A percentile compares a stretch with the other conserved stretches of the same genome.
These are phyloP conservation scores for Eueides isabella DNA, from an alignment of 1,140 invertebrate species.

Conservation along the genomic window DNA sequence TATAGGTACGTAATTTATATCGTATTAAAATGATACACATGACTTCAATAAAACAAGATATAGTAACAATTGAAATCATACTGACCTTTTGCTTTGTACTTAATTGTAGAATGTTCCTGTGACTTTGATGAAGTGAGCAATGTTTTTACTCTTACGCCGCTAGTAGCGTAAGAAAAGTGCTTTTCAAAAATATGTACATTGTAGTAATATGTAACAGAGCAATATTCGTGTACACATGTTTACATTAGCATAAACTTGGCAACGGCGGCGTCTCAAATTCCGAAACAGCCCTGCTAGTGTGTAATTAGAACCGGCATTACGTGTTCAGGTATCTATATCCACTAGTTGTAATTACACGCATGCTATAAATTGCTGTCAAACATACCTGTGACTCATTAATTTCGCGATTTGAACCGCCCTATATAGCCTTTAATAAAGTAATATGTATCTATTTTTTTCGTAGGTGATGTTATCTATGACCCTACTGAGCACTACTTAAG, in stretches of 20 bases:
- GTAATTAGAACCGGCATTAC: slow-evolving; percentile 34
- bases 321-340: slow-evolving; percentile 16
- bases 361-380: not conserved
- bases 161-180: too few species aligned
- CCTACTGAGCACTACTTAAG: too few species aligned
- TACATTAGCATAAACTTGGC: slow-evolving; percentile 25
- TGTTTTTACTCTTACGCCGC: too few species aligned
- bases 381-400: not conserved
- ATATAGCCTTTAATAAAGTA: not conserved
- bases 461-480: too few species aligned
- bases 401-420: not conserved
- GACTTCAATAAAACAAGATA: not conserved
- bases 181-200: not conserved
- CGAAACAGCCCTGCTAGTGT: slow-evolving; percentile 31
- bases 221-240: slow-evolving; percentile 17
- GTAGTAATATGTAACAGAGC: not conserved
- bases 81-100: not conserved
- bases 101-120: not conserved
- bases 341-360: slow-evolving; percentile 28
- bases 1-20: not conserved
- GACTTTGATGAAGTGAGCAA: not conserved
- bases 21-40: not conserved
- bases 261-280: slow-evolving; percentile 25
- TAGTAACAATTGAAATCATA: not conserved
- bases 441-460: too few species aligned